Base-by-base conservation (phyloP, 1,140 invertebrate species). In the Coptotermes formosanus region DNA sequence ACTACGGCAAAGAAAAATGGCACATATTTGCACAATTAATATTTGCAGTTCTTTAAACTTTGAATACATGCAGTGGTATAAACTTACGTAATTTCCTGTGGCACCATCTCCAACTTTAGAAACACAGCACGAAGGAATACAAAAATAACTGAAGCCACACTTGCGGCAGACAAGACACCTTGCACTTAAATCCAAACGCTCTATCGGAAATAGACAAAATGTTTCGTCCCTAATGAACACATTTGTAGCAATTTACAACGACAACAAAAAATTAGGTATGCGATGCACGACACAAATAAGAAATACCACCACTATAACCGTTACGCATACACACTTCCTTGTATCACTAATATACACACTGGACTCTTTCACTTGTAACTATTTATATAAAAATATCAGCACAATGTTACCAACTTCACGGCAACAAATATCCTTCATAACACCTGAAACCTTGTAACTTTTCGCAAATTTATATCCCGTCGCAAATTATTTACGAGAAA, bases 61-160 rank as follows among this genome's bases (percentile, higher is more conserved):
- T 16, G 14, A 21, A 1, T 55, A 1, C 45, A 16, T 48, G 19
- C 12, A 55, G 19, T 55, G 52, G 19, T 55, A 55, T 55, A 16
- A 75, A 75, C 64, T 75, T 75, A 75, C 64, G 64, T 75, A 75
- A 75, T 30, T n/a, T 75, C 64, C 64, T 75, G 64, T 75, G 64
- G 6, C 9, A 75, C 7, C n/a, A 75, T 30, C 1, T 75, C 64
- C 64, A 75, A 30, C n/a, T 75, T 64, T 75, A 75, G 64, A 30
- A 75, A 12, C 64, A n/a, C 25, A 8, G n/a, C 25, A 30, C 64
- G 64, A 30, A 30, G 64, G 14, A 75, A 75, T 30, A 75, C 64
- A 75, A 30, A 75, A 75, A 75, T 75, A 75, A 75, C 64, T 30
- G 64, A 30, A n/a, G 64, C 64, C 8, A 12, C 64, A 75, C 64